These are phyloP conservation scores for Chironomus tepperi DNA, from an alignment of 1,140 invertebrate species.

Conservation along the genomic window DNA sequence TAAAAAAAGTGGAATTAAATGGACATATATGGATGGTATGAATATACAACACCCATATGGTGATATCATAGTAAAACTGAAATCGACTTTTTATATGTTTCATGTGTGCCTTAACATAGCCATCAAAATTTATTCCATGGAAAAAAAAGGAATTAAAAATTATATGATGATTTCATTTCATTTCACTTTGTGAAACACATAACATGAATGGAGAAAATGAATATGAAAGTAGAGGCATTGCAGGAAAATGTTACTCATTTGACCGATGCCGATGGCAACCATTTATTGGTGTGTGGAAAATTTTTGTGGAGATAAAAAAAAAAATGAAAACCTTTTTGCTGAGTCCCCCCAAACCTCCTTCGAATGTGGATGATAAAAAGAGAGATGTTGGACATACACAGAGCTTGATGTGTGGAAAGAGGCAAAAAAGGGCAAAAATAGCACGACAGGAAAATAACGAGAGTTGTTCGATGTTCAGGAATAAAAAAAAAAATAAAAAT, in stretches of 20 bases:
- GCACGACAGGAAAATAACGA: conserved; percentile 18
- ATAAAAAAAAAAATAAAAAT: not conserved
- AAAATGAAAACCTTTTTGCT: not conserved
- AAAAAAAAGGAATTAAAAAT: not conserved
- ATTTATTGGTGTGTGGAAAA: conserved; percentile 12
- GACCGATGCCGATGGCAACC: conserved; percentile 18
- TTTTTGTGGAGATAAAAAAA: conserved; percentile 22
- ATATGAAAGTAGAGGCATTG: not conserved
- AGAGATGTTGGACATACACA: not conserved
- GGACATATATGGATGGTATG: not conserved
- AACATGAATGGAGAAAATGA: not conserved
- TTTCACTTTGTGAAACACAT: not conserved
- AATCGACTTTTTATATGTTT: not conserved
- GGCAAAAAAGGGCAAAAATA: not conserved
- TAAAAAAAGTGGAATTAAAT: not conserved
- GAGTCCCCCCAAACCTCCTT: not conserved
- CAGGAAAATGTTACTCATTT: conserved; percentile 19
- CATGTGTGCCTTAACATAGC: not conserved
- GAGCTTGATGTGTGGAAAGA: not conserved
- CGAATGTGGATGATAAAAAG: not conserved
- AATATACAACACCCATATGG: not conserved
- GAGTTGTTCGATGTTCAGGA: not conserved
- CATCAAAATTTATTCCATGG: not conserved
- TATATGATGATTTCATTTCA: conserved; percentile 24
- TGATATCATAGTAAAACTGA: not conserved